Conservation (phyloP, 1,140 invertebrate genomes). For the Antheraea mylitta region DNA sequence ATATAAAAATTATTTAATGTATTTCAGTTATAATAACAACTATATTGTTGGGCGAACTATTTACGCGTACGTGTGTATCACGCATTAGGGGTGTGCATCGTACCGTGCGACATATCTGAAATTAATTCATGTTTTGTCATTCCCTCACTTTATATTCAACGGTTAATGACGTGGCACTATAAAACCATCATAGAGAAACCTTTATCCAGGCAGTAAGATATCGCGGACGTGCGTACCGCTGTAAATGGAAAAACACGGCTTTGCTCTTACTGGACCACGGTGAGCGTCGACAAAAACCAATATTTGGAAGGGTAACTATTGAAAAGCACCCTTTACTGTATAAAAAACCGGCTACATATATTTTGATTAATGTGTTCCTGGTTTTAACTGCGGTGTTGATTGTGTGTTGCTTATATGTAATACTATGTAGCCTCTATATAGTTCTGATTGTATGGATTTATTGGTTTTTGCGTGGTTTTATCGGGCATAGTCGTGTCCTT, state of each 20-base stretch:
- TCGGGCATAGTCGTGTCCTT: neutral
- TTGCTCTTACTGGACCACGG: slow-evolving; percentile 72
- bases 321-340: slow-evolving; percentile 65
- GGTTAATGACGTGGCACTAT: slow-evolving; percentile 70
- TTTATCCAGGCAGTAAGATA: slow-evolving; percentile 54
- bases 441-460: neutral
- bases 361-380: slow-evolving; percentile 64
- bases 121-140: slow-evolving; percentile 79
- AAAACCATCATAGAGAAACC: slow-evolving; percentile 60
- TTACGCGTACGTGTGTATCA: slow-evolving; percentile 30
- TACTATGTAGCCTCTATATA: neutral
- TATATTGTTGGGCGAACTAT: neutral
- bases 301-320: slow-evolving; percentile 73
- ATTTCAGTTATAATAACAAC: no score
- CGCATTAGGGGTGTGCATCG: slow-evolving; percentile 63
- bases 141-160: slow-evolving; percentile 73
- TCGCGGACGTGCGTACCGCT: slow-evolving; percentile 55
- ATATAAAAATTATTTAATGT: no score
- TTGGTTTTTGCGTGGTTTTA: neutral
- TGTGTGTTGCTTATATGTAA: neutral
- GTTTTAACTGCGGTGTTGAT: slow-evolving; percentile 10
- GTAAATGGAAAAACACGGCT: slow-evolving; percentile 72
- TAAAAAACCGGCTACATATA: slow-evolving; percentile 60
- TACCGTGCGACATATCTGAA: slow-evolving; percentile 75
- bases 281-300: slow-evolving; percentile 65